phyloP scores from a whole-genome alignment of 2,888 invertebrate species.

The Tachystola acroxantha region DNA sequence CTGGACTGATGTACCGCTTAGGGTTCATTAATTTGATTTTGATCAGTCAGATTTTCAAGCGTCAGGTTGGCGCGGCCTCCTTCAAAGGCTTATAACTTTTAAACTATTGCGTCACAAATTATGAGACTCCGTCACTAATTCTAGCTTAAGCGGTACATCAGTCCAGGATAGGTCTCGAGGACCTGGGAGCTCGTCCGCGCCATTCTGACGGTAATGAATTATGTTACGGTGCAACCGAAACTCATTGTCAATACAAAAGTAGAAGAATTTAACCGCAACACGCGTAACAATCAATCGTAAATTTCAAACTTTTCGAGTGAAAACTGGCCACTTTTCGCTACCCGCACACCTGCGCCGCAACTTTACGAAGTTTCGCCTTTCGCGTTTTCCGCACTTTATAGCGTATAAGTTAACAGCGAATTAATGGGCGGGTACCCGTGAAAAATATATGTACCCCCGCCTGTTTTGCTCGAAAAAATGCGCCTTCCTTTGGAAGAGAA shows the following conservation, averaged over 20 bases:
- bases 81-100: too few relatives aligned
- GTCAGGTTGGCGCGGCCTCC: too few relatives aligned
- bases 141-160: too few relatives aligned
- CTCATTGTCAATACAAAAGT: slow-evolving; percentile 7
- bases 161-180: too few relatives aligned
- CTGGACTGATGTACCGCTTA: too few relatives aligned
- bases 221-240: neutral
- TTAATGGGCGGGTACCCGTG: slow-evolving; percentile 23
- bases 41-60: too few relatives aligned
- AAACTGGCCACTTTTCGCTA: slow-evolving; percentile 14
- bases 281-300: slow-evolving; percentile 14
- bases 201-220: too few relatives aligned
- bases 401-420: slow-evolving; percentile 23
- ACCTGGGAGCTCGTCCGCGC: too few relatives aligned
- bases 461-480: slow-evolving; percentile 8
- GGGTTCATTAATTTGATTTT: too few relatives aligned
- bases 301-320: slow-evolving; percentile 10
- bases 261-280: slow-evolving; percentile 8
- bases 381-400: slow-evolving; percentile 7
- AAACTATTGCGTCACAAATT: too few relatives aligned
- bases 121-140: too few relatives aligned
- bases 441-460: slow-evolving; percentile 25
- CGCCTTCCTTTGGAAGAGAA: slow-evolving; percentile 13
- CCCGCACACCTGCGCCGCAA: slow-evolving; percentile 7
- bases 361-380: neutral